phyloP scores from a whole-genome alignment of 1,140 invertebrate genomes.

The Varroa destructor region DNA sequence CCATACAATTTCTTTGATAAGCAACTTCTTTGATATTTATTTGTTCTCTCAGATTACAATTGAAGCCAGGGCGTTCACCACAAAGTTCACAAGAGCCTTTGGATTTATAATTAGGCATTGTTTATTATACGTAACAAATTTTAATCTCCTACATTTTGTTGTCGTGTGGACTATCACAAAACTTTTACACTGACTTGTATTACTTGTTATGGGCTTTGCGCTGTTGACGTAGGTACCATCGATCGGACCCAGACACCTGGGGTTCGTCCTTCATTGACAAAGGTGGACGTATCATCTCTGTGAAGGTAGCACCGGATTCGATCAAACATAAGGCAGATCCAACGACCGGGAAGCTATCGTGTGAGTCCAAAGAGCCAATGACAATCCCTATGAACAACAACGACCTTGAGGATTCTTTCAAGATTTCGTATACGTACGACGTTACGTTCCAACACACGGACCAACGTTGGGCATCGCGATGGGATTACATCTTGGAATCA shows the following conservation, averaged over 20 bases:
- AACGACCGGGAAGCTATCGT: constrained; percentile 29
- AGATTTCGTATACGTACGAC: constrained; percentile 72
- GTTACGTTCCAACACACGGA: constrained; percentile 55
- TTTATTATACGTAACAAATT: too few relatives aligned
- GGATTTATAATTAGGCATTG: too few relatives aligned
- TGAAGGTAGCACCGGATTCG: constrained; percentile 63
- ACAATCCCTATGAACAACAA: constrained; percentile 31
- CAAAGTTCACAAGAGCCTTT: too few relatives aligned
- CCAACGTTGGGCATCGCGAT: constrained; percentile 91
- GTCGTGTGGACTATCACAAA: too few relatives aligned
- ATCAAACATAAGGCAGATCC: constrained; percentile 48
- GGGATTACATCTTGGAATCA: constrained; percentile 97
- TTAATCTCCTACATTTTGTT: too few relatives aligned
- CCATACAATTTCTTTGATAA: too few relatives aligned
- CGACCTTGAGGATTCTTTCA: constrained; percentile 41
- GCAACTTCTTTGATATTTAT: too few relatives aligned
- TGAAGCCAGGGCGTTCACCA: too few relatives aligned
- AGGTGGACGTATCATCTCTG: constrained; percentile 76
- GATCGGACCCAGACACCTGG: constrained; percentile 68
- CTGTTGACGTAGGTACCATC: constrained; percentile 54
- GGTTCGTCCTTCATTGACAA: constrained; percentile 56
- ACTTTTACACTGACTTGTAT: too few relatives aligned
- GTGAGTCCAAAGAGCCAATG: constrained; percentile 29
- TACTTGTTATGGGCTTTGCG: too few relatives aligned
- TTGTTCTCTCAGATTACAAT: too few relatives aligned